These are phyloP conservation scores for Leptothorax acervorum DNA, from an alignment of 2,888 invertebrate species.

Conservation along the genomic window DNA sequence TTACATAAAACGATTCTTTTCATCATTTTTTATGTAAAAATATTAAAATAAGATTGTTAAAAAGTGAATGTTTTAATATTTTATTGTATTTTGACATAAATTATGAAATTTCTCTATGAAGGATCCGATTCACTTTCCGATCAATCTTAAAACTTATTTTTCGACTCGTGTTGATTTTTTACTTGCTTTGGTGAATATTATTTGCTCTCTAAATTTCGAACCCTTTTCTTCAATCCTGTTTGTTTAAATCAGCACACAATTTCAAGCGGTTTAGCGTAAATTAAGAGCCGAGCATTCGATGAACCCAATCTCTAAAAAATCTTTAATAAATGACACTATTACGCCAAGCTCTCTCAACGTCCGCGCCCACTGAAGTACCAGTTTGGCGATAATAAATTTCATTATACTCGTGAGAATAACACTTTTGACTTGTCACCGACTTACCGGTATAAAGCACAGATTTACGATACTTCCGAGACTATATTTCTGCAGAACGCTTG, in stretches of 20 bases:
- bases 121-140: no score
- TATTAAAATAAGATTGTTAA: background rate
- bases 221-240: background rate
- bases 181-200: background rate
- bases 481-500: constrained; percentile 22
- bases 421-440: constrained; percentile 52
- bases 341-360: constrained; percentile 34
- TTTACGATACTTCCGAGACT: constrained; percentile 40
- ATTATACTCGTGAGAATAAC: constrained; percentile 54
- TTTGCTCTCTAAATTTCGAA: background rate
- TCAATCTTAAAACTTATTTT: background rate
- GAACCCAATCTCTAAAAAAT: background rate
- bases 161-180: background rate
- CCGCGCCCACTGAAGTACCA: background rate
- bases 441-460: constrained; percentile 29
- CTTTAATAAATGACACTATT: constrained; percentile 1
- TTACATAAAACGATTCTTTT: background rate
- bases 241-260: background rate
- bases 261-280: background rate
- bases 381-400: constrained; percentile 55
- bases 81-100: background rate
- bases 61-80: background rate
- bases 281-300: background rate
- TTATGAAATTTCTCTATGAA: background rate
- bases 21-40: background rate